Base-by-base conservation (phyloP, 2,888 invertebrate genomes). In the Pocota personata region DNA sequence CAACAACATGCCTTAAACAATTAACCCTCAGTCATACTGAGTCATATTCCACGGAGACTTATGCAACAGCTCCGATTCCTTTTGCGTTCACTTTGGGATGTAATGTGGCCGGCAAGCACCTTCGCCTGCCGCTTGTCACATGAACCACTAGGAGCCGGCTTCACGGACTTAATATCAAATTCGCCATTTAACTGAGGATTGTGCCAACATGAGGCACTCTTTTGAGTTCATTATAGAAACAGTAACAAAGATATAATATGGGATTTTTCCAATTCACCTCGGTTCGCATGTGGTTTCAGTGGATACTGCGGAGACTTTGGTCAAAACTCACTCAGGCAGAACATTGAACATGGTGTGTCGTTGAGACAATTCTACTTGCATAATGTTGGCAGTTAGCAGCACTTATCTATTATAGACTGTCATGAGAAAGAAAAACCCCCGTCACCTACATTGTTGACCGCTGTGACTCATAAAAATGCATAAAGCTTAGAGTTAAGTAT, bases 241-340 rank as follows among this genome's bases (percentile, higher is more conserved):
- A 30, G 52, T 5, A 14, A 21, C 24, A 24, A 2, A 24, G 4
- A 24, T 2, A 24, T 2, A 24, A 24, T 24, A 24, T n/a, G n/a
- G n/a, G n/a, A 24, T 24, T 24, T 24, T 24, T 24, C 24, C 24
- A 24, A 24, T 24, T 24, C 4, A 24, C 24, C 24, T 14, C 40
- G 6, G 24, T 48, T 7, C 50, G 14, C 50, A 46, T 69, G 69
- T 62, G 69, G 69, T 71, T 40, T 19, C 14, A 10, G 32, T 21
- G 19, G 37, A 8, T 6, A 72, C 73, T 12, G n/a, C 30, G 19
- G 19, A 55, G 57, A 57, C 46, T 72, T 52, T 60, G 60, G 62
- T 73, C 62, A 73, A 48, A 72, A 50, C 48, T 48, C 76, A 77
- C 40, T 60, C 40, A 30, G 30, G 58, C 76, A 77, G 76, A 77